phyloP scores from a whole-genome alignment of 2,797 vertebrate species.

The Squalus acanthias region DNA sequence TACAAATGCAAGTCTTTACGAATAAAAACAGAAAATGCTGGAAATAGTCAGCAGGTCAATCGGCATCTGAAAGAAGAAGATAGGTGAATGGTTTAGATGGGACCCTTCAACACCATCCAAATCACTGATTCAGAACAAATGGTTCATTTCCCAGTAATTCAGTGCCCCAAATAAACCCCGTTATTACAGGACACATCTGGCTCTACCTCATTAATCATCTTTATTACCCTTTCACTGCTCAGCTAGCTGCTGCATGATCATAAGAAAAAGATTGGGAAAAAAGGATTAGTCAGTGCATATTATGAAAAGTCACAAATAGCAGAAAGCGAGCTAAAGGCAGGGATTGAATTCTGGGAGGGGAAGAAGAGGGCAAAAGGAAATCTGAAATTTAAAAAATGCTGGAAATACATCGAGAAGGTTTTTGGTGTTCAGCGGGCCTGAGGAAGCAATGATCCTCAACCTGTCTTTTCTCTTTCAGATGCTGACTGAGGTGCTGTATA shows the following conservation, averaged over 20 bases:
- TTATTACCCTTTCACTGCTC: not conserved
- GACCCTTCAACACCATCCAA: not conserved
- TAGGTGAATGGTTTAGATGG: not conserved
- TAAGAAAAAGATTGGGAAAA: not conserved
- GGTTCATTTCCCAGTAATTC: not conserved
- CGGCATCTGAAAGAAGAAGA: not conserved
- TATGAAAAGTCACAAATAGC: not conserved
- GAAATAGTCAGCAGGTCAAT: not conserved
- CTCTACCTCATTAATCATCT: not conserved
- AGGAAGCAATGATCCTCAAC: not conserved
- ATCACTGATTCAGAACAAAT: not conserved
- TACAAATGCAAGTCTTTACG: not conserved
- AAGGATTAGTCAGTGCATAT: not conserved
- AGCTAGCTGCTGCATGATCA: not conserved
- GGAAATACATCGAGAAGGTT: not conserved
- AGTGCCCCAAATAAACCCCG: not conserved
- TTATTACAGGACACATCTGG: not conserved
- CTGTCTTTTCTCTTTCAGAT: not conserved
- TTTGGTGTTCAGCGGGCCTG: not conserved
- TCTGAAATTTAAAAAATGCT: not conserved
- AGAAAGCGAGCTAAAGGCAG: not conserved
- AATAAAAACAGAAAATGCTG: not conserved
- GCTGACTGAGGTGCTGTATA: not conserved
- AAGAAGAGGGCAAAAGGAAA: not conserved
- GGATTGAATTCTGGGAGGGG: not conserved